Evolutionary conservation across 2,888 invertebrate genomes (phyloP), one percentile per base, ranked within the genome.

Genomic region (Lysandra coridon): DNA sequence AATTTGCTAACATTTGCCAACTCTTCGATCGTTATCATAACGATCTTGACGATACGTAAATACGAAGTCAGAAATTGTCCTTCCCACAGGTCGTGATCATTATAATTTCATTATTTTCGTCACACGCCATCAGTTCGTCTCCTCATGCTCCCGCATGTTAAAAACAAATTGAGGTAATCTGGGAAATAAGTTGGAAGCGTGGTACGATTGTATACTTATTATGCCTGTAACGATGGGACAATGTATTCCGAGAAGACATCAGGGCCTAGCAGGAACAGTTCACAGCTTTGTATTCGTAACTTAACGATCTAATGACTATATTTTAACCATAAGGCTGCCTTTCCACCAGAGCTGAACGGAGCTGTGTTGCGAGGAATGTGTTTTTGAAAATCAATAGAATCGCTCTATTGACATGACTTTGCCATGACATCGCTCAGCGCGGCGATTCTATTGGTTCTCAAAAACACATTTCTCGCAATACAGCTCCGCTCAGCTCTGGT

Each of bases 41-140:
- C 53, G 12, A 53, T 53, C 53, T 12, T 10, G 49, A 30, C 12
- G 4, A 69, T 30, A 33, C 14, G 33, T 33, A 3, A 69, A 69
- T 69, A 33, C 33, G 7, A 23, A 7, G 7, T 23, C 14, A 37
- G 14, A 69, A 17, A 69, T 69, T 33, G 69, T 69, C 69, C 69
- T 78, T 78, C 53, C 73, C 73, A 73, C 78, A 73, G 23, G 78
- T 37, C 37, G 37, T 73, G 78, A 74, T 78, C 78, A 78, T 78
- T 78, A 78, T 73, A 73, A 37, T 73, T 69, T 33, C 57, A 78
- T 78, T 78, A 73, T 73, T 37, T 73, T 79, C 60, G 73, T 79
- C 73, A 79, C 73, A 73, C 73, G 73, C 57, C 78, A 79, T 73
- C 78, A 78, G 2, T 69, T 17, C 17, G 69, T 69, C 69, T 69